Conservation (phyloP, 2,113 vertebrate genomes). For the Gnathonemus longibarbis region DNA sequence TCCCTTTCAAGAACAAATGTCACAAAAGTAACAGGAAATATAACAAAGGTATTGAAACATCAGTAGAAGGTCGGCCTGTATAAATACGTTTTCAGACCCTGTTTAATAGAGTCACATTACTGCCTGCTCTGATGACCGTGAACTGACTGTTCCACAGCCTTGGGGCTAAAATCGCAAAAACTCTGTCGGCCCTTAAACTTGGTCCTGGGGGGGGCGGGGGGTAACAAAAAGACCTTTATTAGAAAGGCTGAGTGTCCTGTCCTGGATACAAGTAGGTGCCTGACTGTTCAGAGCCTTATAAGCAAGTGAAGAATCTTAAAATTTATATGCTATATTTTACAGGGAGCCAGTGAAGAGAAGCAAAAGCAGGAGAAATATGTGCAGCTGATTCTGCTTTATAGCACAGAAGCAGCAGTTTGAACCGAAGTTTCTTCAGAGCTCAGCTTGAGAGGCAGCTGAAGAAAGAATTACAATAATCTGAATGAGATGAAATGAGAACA, state of each 20-base stretch:
- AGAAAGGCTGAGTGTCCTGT: background rate
- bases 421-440: background rate
- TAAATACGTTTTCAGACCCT: background rate
- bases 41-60: background rate
- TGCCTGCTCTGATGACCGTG: background rate
- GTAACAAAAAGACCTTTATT: background rate
- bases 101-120: background rate
- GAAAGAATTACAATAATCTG: background rate
- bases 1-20: background rate
- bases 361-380: background rate
- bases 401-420: background rate
- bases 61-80: background rate
- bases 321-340: background rate
- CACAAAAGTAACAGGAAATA: background rate
- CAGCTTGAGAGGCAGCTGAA: background rate
- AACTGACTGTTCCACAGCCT: background rate
- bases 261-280: background rate
- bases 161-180: background rate
- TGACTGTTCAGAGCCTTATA: background rate
- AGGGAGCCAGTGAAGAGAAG: background rate
- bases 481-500: background rate
- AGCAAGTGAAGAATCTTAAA: background rate
- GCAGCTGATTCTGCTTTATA: background rate
- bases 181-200: background rate
- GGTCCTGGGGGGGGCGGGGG: background rate